Conservation (phyloP, 1,140 invertebrate genomes). For the Araneus ventricosus region DNA sequence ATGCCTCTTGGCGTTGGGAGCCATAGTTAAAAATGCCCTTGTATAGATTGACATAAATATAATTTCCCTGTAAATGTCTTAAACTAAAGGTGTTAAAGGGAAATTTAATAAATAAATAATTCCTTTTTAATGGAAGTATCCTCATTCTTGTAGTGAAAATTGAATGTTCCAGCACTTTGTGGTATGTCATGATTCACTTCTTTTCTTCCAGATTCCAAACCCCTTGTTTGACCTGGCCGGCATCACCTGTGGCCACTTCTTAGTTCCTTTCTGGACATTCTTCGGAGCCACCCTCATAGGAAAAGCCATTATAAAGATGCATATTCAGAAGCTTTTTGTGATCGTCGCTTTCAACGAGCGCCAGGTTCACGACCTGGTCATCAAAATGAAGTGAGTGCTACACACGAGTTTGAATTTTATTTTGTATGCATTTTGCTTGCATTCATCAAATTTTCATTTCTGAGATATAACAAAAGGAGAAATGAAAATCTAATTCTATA, state of each 20-base stretch:
- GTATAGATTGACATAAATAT: no score
- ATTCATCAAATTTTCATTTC: no score
- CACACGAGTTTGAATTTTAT: not conserved
- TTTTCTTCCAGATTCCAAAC: constrained; percentile 93
- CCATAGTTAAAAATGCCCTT: no score
- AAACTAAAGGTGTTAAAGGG: no score
- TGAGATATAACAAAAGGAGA: no score
- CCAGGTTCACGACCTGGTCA: constrained; percentile 90
- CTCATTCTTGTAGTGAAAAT: no score
- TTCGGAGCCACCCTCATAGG: constrained; percentile 99
- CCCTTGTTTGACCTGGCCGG: constrained; percentile 99
- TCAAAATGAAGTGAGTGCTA: constrained; percentile 82
- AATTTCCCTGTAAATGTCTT: no score
- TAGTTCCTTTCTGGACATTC: constrained; percentile 99
- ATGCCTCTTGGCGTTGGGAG: no score
- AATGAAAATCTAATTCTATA: no score
- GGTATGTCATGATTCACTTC: not conserved
- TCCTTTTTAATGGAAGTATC: no score
- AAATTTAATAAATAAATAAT: no score
- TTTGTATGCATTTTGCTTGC: not conserved
- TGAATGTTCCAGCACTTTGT: no score
- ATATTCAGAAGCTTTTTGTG: constrained; percentile 98
- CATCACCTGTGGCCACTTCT: constrained; percentile 98
- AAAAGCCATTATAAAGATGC: constrained; percentile 99
- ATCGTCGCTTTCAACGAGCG: constrained; percentile 98